phyloP scores from a whole-genome alignment of 2,888 invertebrate species.

The Tinea semifulvella region DNA sequence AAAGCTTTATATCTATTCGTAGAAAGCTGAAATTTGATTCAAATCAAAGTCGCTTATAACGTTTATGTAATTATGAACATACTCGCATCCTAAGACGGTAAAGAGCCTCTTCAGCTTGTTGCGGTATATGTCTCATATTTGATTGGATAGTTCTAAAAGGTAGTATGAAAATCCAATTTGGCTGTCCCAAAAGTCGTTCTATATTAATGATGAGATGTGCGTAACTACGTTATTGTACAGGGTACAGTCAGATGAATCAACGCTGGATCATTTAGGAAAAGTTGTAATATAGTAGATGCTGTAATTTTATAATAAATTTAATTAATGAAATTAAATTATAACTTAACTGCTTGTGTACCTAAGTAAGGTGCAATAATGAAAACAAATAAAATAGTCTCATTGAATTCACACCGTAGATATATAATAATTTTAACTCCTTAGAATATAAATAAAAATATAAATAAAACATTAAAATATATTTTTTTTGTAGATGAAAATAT shows the following conservation, averaged over 20 bases:
- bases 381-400: too few relatives aligned
- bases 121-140: slow-evolving; percentile 60
- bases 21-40: slow-evolving; percentile 25
- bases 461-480: too few relatives aligned
- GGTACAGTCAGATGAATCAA: not conserved
- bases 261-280: not conserved
- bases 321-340: too few relatives aligned
- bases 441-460: too few relatives aligned
- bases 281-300: too few relatives aligned
- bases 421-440: too few relatives aligned
- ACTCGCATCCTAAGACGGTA: slow-evolving; percentile 38
- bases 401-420: too few relatives aligned
- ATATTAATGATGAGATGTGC: not conserved
- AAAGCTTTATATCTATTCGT: slow-evolving; percentile 22
- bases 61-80: not conserved
- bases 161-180: slow-evolving; percentile 9
- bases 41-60: not conserved
- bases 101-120: slow-evolving; percentile 64
- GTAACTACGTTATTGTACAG: slow-evolving; percentile 7
- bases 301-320: too few relatives aligned
- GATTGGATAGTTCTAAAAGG: slow-evolving; percentile 19
- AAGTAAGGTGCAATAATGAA: too few relatives aligned
- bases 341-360: too few relatives aligned
- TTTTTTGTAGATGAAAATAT: too few relatives aligned
- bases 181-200: not conserved